These are phyloP conservation scores for Heliconius congener DNA, from an alignment of 1,140 invertebrate species.

Conservation along the genomic window DNA sequence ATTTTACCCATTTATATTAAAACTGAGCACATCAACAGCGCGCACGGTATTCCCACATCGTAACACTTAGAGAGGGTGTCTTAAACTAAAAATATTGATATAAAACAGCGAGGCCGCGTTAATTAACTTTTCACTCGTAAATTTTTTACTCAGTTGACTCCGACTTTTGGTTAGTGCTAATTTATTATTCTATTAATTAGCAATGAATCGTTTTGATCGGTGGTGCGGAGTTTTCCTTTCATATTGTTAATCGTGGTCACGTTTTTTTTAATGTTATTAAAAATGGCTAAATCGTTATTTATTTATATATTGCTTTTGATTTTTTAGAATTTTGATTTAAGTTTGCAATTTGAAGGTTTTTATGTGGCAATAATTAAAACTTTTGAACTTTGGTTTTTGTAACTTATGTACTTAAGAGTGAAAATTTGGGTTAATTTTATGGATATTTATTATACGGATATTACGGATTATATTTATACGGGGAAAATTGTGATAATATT, in stretches of 20 bases:
- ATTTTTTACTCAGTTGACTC: constrained; percentile 73
- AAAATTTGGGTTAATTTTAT: not conserved
- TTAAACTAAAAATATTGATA: constrained; percentile 80
- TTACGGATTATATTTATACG: too few relatives aligned
- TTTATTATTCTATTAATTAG: constrained; percentile 76
- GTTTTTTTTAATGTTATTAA: constrained; percentile 21
- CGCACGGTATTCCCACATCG: constrained; percentile 40
- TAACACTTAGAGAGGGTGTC: constrained; percentile 62
- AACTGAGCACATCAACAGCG: constrained; percentile 1
- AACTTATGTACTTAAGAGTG: not conserved
- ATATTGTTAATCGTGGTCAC: constrained; percentile 42
- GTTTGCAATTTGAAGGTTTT: not conserved
- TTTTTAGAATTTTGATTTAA: not conserved
- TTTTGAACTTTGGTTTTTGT: not conserved
- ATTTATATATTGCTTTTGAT: not conserved
- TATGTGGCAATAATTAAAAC: not conserved
- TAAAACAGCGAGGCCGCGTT: constrained; percentile 63
- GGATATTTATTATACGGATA: too few relatives aligned
- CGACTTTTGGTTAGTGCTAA: constrained; percentile 70
- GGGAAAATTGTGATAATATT: too few relatives aligned
- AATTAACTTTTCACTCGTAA: constrained; percentile 78
- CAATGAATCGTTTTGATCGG: constrained; percentile 70
- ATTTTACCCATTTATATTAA: not conserved
- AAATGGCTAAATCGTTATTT: not conserved
- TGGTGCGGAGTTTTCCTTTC: constrained; percentile 47